Base-by-base conservation (phyloP, 2,888 invertebrate genomes). In the Glaucopsyche alexis region DNA sequence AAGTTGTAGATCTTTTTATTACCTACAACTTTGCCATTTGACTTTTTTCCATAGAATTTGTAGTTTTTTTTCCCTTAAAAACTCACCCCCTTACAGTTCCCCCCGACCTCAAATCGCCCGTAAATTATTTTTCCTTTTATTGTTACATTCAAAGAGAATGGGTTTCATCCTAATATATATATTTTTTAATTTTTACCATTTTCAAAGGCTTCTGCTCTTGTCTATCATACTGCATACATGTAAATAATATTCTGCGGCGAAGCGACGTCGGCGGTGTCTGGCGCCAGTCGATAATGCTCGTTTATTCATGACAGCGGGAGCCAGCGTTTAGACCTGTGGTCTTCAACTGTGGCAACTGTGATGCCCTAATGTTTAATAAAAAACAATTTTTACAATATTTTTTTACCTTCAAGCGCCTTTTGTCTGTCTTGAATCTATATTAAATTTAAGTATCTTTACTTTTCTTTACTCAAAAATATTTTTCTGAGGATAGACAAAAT, bases 211-310 rank as follows among this genome's bases (percentile, higher is more conserved):
- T n/a, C n/a, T n/a, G n/a, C n/a, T n/a, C n/a, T n/a, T n/a, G n/a
- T n/a, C n/a, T n/a, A n/a, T n/a, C 29, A 29, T 29, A 29, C 29
- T 29, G 29, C 29, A 29, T 3, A 72, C 67, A 84, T 85, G 87
- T 91, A 88, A 91, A 90, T 92, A 88, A 90, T 29, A 29, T 90
- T 91, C 72, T 87, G 80, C 80, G 83, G 85, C 82, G 85, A 87
- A 86, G 87, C 84, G 84, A 83, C 80, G 78, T 76, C 83, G 90
- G 87, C 84, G 84, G 83, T 80, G 78, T 76, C 83, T 90, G 92
- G 91, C 93, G 78, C 76, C 83, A 90, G 92, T 92, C 93, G 87
- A 93, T 93, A 91, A 79, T 81, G 83, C 89, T 93, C 84, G 86
- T 84, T 91, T 90, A 93, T 93, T 92, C 90, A 93, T 91, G 90